Conservation (phyloP, 23 tunicate species). For the Pegea sp. region DNA sequence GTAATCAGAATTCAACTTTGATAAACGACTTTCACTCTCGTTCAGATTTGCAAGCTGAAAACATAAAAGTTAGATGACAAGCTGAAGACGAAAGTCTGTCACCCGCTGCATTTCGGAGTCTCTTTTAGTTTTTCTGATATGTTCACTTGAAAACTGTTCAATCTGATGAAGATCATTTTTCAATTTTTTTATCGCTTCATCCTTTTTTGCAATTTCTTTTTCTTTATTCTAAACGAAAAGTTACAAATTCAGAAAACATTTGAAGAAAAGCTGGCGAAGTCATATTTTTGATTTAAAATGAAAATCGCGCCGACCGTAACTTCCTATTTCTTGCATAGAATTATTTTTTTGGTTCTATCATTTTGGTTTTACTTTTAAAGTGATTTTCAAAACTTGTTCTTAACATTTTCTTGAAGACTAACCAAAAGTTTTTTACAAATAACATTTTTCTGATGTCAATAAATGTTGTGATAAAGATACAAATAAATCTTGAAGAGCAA, state of each 20-base stretch:
- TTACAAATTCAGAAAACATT: not conserved
- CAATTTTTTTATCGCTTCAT: conserved; percentile 58
- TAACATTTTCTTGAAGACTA: too few species aligned
- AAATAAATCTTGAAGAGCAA: too few species aligned
- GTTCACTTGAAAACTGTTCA: conserved; percentile 84
- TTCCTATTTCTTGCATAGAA: too few species aligned
- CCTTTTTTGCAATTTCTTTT: conserved; percentile 55
- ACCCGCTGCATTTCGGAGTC: conserved; percentile 24
- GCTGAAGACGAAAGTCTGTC: not conserved
- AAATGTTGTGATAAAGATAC: too few species aligned
- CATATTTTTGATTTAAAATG: too few species aligned
- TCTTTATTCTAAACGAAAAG: conserved; percentile 48
- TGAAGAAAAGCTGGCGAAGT: too few species aligned
- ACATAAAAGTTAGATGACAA: not conserved
- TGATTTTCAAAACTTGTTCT: too few species aligned
- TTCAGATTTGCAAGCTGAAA: conserved; percentile 52
- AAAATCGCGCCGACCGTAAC: too few species aligned
- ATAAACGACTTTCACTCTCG: conserved; percentile 44
- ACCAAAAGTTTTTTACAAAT: too few species aligned
- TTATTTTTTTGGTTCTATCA: too few species aligned
- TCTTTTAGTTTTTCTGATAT: conserved; percentile 57
- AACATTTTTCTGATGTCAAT: too few species aligned
- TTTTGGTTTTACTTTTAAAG: too few species aligned
- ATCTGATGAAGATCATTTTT: conserved; percentile 81
- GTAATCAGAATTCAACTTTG: conserved; percentile 21